Evolutionary conservation across 2,113 vertebrate species (phyloP).

Genomic region (Circaetus cinerascens): DNA sequence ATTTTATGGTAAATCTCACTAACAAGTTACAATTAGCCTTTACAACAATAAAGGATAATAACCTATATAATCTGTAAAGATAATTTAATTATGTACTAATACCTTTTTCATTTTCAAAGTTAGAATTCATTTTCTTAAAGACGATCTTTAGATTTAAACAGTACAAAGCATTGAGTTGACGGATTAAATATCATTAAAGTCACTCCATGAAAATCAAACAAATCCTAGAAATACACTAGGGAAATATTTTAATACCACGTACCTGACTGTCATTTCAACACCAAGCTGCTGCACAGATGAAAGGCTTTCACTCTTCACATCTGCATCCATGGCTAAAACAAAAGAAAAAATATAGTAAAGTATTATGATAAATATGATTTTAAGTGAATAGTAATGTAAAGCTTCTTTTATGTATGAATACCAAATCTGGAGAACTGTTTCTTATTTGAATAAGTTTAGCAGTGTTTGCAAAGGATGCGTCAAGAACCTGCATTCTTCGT

Average conservation of each 20-base stretch:
- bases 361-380: slow-evolving; percentile 10
- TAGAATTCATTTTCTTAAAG: slow-evolving; percentile 30
- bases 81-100: slow-evolving; percentile 30
- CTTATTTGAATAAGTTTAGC: background rate
- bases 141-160: slow-evolving; percentile 36
- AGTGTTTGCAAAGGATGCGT: slow-evolving; percentile 12
- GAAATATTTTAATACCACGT: slow-evolving; percentile 20
- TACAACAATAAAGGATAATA: slow-evolving; percentile 31
- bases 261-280: slow-evolving; percentile 81
- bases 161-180: background rate
- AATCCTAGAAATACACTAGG: slow-evolving; percentile 1
- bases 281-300: slow-evolving; percentile 80
- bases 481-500: background rate
- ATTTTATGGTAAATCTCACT: slow-evolving; percentile 11
- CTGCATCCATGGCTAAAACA: slow-evolving; percentile 66
- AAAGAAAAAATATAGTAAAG: slow-evolving; percentile 23
- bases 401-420: slow-evolving; percentile 23
- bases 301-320: slow-evolving; percentile 70
- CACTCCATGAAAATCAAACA: slow-evolving; percentile 24
- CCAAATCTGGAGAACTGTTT: background rate
- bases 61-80: background rate
- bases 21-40: slow-evolving; percentile 13
- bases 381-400: slow-evolving; percentile 50
- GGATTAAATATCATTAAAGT: slow-evolving; percentile 48
- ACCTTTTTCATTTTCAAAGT: slow-evolving; percentile 18